Conservation (phyloP, 2,113 vertebrate genomes). For the Oenanthe oenanthe region DNA sequence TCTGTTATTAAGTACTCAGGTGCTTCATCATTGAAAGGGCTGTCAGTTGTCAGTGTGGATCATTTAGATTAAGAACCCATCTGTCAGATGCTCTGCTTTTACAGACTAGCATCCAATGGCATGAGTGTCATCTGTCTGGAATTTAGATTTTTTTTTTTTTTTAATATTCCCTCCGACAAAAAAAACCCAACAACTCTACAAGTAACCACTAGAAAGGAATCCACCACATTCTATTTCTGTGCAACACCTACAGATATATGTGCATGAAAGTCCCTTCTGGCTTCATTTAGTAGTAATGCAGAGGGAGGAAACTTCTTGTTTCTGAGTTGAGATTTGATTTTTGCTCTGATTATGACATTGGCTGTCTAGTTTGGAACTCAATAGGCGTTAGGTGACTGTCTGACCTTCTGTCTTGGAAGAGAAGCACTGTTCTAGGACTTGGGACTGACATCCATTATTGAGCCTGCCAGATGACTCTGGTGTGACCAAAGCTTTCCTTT, state of each 20-base stretch:
- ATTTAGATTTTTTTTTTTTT: neutral
- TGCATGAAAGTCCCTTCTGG: neutral
- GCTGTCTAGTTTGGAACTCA: neutral
- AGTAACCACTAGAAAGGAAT: neutral
- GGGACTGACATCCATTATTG: neutral
- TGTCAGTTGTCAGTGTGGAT: slow-evolving; percentile 61
- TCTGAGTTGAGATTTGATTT: neutral
- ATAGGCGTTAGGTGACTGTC: neutral
- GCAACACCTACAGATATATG: too few species aligned
- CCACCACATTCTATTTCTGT: neutral
- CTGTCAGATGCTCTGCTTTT: slow-evolving; percentile 29
- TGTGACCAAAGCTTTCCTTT: neutral
- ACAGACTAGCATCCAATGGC: neutral
- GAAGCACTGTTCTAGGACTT: neutral
- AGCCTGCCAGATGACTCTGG: neutral
- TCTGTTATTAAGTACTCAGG: slow-evolving; percentile 69
- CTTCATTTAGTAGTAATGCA: neutral
- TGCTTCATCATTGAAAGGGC: slow-evolving; percentile 47
- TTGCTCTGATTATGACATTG: neutral
- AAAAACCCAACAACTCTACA: neutral
- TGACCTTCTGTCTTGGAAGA: neutral
- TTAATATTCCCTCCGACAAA: accelerated
- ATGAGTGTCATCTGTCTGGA: neutral
- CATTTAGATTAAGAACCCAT: neutral
- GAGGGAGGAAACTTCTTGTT: neutral